phyloP scores from a whole-genome alignment of 2,888 invertebrate species.

The Dynastes grantii region DNA sequence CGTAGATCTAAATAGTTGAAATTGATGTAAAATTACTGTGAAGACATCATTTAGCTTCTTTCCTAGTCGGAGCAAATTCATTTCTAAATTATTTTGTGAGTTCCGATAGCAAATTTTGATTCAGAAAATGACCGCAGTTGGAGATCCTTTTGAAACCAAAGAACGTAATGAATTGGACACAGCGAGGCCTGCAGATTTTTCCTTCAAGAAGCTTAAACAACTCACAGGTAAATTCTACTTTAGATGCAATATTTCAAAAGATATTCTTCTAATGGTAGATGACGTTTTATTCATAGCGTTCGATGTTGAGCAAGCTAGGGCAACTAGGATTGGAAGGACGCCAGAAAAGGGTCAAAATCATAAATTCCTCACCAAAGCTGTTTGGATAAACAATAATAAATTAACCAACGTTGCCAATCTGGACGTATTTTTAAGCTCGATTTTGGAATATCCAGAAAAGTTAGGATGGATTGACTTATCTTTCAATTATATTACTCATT shows the following conservation, averaged over 20 bases:
- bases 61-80: not conserved
- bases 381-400: conserved; percentile 73
- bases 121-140: conserved; percentile 3
- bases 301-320: conserved; percentile 66
- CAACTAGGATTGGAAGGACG: conserved; percentile 68
- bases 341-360: conserved; percentile 67
- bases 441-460: conserved; percentile 68
- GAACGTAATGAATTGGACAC: conserved; percentile 41
- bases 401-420: conserved; percentile 67
- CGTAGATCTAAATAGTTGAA: not conserved
- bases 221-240: conserved; percentile 63
- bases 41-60: too few relatives aligned
- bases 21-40: not conserved
- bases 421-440: conserved; percentile 65
- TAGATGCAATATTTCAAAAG: too few relatives aligned
- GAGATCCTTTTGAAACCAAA: not conserved
- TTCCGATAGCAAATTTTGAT: conserved; percentile 2
- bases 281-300: conserved; percentile 57
- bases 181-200: conserved; percentile 68
- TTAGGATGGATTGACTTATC: conserved; percentile 74
- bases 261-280: too few relatives aligned
- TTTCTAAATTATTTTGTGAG: not conserved
- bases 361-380: conserved; percentile 70
- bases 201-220: conserved; percentile 66
- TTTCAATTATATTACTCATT: conserved; percentile 69